These are phyloP conservation scores for Dinoponera quadriceps DNA, from an alignment of 1,140 invertebrate genomes.

Conservation along the genomic window DNA sequence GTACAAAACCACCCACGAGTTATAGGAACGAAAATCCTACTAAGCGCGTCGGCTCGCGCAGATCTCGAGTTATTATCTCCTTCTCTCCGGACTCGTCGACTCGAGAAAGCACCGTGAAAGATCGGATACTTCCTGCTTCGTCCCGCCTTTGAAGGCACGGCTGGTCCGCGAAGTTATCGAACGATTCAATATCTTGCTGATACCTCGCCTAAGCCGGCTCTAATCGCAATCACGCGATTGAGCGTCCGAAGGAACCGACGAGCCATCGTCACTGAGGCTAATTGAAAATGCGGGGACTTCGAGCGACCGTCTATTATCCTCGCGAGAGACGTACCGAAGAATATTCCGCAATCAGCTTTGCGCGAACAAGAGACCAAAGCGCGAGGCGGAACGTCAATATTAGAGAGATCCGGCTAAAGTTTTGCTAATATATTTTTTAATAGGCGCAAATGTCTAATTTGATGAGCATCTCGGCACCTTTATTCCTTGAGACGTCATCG, in stretches of 20 bases:
- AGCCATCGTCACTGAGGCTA: slow-evolving; percentile 52
- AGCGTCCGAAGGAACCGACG: slow-evolving; percentile 56
- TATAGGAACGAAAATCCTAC: slow-evolving; percentile 27
- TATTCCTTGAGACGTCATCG: background rate
- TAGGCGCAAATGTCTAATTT: slow-evolving; percentile 60
- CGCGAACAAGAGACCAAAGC: slow-evolving; percentile 45
- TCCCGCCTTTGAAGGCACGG: slow-evolving; percentile 44
- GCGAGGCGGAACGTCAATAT: slow-evolving; percentile 39
- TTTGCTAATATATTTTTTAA: slow-evolving; percentile 1
- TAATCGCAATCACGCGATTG: slow-evolving; percentile 54
- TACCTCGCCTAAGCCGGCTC: slow-evolving; percentile 54
- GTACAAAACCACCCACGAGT: slow-evolving; percentile 53
- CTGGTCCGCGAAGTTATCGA: slow-evolving; percentile 50
- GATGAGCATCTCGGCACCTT: slow-evolving; percentile 1
- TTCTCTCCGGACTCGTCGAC: slow-evolving; percentile 23
- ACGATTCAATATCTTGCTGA: slow-evolving; percentile 57
- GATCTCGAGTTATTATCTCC: slow-evolving; percentile 49
- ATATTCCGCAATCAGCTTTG: slow-evolving; percentile 17
- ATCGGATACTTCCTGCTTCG: slow-evolving; percentile 54
- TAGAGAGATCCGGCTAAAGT: slow-evolving; percentile 54
- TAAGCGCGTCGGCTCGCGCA: background rate
- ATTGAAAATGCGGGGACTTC: slow-evolving; percentile 51
- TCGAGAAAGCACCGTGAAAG: slow-evolving; percentile 47
- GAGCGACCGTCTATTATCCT: slow-evolving; percentile 32
- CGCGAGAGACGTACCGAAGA: slow-evolving; percentile 33